These are phyloP conservation scores for Cephus nigrinus DNA, from an alignment of 2,888 invertebrate species.

Conservation along the genomic window DNA sequence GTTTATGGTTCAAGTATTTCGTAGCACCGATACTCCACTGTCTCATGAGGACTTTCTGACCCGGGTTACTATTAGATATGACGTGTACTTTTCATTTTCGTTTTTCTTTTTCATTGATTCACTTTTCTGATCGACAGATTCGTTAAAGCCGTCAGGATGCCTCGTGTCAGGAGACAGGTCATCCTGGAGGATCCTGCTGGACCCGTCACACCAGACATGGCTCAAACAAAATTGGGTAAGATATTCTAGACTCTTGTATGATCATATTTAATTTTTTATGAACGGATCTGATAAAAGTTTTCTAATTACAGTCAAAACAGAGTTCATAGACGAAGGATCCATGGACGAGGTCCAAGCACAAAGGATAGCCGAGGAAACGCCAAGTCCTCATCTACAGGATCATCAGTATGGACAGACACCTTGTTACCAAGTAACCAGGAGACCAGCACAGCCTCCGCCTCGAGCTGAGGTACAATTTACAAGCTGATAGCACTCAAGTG, in stretches of 20 bases:
- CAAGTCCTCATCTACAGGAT: constrained; percentile 83
- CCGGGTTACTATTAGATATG: not conserved
- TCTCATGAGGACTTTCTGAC: not conserved
- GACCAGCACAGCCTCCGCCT: constrained; percentile 57
- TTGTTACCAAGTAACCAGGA: constrained; percentile 63
- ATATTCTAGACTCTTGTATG: not conserved
- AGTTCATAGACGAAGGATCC: constrained; percentile 60
- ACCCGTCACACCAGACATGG: constrained; percentile 64
- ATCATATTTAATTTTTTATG: not conserved
- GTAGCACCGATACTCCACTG: not conserved
- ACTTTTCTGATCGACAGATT: constrained; percentile 23
- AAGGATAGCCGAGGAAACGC: constrained; percentile 66
- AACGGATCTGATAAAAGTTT: not conserved
- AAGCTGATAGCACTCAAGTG: not conserved
- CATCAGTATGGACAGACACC: constrained; percentile 90
- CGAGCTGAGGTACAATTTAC: constrained; percentile 54
- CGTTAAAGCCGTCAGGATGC: constrained; percentile 49
- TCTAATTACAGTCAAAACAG: constrained; percentile 50
- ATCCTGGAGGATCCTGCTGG: constrained; percentile 63
- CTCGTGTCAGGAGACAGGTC: constrained; percentile 64
- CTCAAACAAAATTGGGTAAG: constrained; percentile 61
- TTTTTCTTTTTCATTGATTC: constrained; percentile 18
- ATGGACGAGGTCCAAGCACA: constrained; percentile 60
- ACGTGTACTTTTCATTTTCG: constrained; percentile 26
- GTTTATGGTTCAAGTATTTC: not conserved